Evolutionary conservation across 2,888 invertebrate genomes (phyloP).

Genomic region (Catonia carolina): DNA sequence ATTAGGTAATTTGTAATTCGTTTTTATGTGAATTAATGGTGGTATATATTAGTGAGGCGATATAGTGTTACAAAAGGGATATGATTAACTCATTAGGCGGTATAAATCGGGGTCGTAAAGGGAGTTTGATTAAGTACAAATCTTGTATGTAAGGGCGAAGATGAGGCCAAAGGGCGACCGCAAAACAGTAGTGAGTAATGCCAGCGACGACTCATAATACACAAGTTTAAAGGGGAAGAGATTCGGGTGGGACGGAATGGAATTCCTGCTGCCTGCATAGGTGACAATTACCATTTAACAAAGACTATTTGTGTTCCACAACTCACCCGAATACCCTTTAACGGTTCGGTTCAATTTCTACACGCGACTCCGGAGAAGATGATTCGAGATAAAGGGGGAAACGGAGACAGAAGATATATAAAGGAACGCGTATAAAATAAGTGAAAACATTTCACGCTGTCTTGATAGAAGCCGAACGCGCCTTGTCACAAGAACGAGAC

Average conservation of each 20-base stretch:
- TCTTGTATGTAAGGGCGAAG: background rate
- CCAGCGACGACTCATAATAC: background rate
- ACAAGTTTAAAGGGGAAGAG: background rate
- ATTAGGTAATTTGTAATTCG: too few relatives aligned
- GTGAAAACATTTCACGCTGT: slow-evolving; percentile 26
- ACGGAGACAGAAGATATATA: background rate
- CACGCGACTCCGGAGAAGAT: background rate
- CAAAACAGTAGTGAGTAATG: background rate
- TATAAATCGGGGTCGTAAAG: too few relatives aligned
- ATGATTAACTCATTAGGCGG: too few relatives aligned
- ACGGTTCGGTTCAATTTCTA: too few relatives aligned
- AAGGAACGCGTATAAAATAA: slow-evolving; percentile 10
- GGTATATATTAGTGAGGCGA: too few relatives aligned
- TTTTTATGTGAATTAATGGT: too few relatives aligned
- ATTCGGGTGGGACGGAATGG: background rate
- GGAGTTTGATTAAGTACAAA: too few relatives aligned
- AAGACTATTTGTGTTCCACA: slow-evolving; percentile 2
- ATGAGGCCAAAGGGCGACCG: background rate
- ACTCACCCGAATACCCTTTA: background rate
- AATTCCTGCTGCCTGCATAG: background rate
- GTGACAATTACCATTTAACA: slow-evolving; percentile 15
- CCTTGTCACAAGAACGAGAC: background rate
- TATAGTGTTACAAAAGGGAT: too few relatives aligned
- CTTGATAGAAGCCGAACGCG: slow-evolving; percentile 9
- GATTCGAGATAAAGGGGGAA: background rate